Percentiles rank a stretch among this genome's conserved stretches.
These are phyloP conservation scores for Pseudomugil tenellus DNA, from an alignment of 2,797 vertebrate species.

Conservation along the genomic window DNA sequence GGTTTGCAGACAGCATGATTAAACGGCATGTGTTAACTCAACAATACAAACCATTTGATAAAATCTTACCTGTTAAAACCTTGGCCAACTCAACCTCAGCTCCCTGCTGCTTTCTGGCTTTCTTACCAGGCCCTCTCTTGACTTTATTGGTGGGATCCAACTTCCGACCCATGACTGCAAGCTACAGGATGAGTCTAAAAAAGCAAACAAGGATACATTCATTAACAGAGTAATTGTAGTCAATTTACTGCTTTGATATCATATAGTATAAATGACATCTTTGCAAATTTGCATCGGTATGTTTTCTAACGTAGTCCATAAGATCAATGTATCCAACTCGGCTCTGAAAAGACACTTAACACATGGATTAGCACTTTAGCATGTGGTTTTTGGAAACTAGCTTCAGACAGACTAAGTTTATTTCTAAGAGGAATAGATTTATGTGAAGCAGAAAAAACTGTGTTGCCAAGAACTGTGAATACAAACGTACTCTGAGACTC, in stretches of 20 bases:
- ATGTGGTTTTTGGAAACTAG: not conserved
- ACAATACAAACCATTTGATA: not conserved
- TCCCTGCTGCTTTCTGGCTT: constrained; percentile 91
- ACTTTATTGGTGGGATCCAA: constrained; percentile 88
- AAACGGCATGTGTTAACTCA: not conserved
- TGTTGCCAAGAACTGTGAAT: not conserved
- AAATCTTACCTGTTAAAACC: constrained; percentile 85
- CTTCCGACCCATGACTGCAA: constrained; percentile 89
- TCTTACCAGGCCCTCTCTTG: constrained; percentile 91
- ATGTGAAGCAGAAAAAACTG: not conserved
- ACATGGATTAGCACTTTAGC: too few relatives aligned
- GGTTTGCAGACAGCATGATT: not conserved
- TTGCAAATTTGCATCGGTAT: not conserved
- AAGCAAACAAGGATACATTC: not conserved
- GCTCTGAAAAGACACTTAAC: not conserved
- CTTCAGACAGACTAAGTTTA: not conserved
- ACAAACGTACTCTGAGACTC: not conserved
- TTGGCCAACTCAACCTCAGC: constrained; percentile 90
- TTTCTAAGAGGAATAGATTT: not conserved
- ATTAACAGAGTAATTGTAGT: not conserved
- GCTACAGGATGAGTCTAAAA: constrained; percentile 45
- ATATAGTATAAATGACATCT: not conserved
- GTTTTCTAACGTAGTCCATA: not conserved
- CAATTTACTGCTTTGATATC: not conserved
- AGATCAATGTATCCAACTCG: not conserved